These are phyloP conservation scores for Euspilapteryx auroguttella DNA, from an alignment of 2,888 invertebrate species.

Conservation along the genomic window DNA sequence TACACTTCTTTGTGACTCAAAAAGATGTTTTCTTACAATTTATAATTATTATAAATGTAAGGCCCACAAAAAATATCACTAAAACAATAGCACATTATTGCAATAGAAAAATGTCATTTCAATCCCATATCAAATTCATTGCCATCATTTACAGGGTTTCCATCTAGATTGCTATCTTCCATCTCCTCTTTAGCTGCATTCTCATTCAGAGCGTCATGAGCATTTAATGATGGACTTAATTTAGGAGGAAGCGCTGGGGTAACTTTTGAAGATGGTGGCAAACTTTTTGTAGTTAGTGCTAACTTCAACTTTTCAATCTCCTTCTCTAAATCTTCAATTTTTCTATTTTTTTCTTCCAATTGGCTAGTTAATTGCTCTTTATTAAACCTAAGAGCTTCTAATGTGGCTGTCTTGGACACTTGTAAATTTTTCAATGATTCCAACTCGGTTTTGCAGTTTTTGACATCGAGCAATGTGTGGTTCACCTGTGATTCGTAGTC, in stretches of 20 bases:
- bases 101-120: too few relatives aligned
- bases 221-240: constrained; percentile 32
- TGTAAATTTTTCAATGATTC: constrained; percentile 49
- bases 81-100: too few relatives aligned
- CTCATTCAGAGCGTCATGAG: constrained; percentile 35
- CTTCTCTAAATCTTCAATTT: constrained; percentile 38
- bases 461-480: constrained; percentile 33
- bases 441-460: constrained; percentile 44
- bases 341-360: constrained; percentile 33
- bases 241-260: constrained; percentile 40
- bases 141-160: constrained; percentile 17
- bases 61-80: too few relatives aligned
- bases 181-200: constrained; percentile 52
- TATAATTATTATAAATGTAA: too few relatives aligned
- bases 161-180: constrained; percentile 40
- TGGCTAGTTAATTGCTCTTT: constrained; percentile 40
- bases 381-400: constrained; percentile 44
- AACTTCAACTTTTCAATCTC: constrained; percentile 32
- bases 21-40: too few relatives aligned
- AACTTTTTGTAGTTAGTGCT: constrained; percentile 35
- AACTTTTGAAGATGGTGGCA: constrained; percentile 25
- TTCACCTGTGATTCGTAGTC: constrained; percentile 38
- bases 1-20: too few relatives aligned
- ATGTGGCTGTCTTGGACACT: constrained; percentile 38
- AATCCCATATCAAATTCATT: constrained; percentile 38